These are phyloP conservation scores for Gallinago stenura DNA, from an alignment of 2,797 vertebrate species.

Conservation along the genomic window DNA sequence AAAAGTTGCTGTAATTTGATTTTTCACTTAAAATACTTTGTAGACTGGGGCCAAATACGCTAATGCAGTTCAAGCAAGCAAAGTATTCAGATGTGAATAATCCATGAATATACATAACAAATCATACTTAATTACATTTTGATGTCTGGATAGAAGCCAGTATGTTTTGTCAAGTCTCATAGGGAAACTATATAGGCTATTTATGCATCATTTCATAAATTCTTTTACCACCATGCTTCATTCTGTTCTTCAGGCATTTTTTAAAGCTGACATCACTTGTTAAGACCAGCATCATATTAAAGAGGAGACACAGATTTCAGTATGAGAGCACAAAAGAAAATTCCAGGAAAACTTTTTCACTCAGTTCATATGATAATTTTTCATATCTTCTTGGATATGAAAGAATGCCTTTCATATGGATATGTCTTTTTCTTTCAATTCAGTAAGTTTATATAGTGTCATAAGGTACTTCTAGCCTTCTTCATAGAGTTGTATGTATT, in stretches of 20 bases:
- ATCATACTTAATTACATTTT: conserved; percentile 67
- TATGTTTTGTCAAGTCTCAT: conserved; percentile 39
- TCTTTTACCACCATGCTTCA: conserved; percentile 44
- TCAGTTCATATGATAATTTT: background rate
- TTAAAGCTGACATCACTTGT: conserved; percentile 16
- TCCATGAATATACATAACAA: conserved; percentile 61
- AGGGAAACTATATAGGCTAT: conserved; percentile 29
- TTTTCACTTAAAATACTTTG: conserved; percentile 47
- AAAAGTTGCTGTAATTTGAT: conserved; percentile 35
- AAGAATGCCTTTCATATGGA: background rate
- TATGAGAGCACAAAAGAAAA: background rate
- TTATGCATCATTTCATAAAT: conserved; percentile 64
- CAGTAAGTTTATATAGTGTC: background rate
- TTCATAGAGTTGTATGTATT: background rate
- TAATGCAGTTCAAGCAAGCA: background rate
- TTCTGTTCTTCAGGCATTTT: conserved; percentile 36
- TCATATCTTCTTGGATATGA: background rate
- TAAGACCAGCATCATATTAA: background rate
- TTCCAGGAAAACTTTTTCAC: background rate
- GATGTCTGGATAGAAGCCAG: conserved; percentile 53
- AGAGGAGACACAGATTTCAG: background rate
- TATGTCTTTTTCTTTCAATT: background rate
- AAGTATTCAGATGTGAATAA: conserved; percentile 54
- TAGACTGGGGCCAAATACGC: conserved; percentile 9
- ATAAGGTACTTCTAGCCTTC: background rate